Evolutionary conservation across 2,888 invertebrate genomes (phyloP).

Genomic region (Tromatobia lineatoria): DNA sequence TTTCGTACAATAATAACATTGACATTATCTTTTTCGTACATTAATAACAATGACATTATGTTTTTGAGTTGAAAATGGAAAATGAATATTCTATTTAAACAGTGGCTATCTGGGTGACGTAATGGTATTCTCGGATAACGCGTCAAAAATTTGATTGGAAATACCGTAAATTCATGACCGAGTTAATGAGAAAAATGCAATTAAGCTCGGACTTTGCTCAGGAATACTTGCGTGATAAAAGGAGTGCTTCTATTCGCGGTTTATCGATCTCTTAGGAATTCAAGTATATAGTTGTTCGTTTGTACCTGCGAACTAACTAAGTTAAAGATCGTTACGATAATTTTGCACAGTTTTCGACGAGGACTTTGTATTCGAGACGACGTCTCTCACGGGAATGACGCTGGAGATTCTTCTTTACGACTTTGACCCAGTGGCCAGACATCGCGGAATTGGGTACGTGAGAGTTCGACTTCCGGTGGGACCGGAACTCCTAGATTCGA

Average conservation of each 20-base stretch:
- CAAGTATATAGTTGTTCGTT: background rate
- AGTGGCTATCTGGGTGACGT: too few relatives aligned
- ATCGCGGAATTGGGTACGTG: constrained; percentile 89
- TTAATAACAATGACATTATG: too few relatives aligned
- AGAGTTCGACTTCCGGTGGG: constrained; percentile 87
- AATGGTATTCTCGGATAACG: background rate
- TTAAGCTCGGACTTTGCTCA: background rate
- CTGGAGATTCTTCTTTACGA: constrained; percentile 89
- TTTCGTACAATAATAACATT: too few relatives aligned
- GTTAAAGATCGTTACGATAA: background rate
- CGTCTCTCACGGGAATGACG: constrained; percentile 86
- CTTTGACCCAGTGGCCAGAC: constrained; percentile 89
- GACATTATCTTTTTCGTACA: too few relatives aligned
- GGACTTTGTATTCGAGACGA: constrained; percentile 89
- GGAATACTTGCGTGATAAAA: constrained; percentile 4
- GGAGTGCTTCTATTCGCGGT: background rate
- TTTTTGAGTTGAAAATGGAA: too few relatives aligned
- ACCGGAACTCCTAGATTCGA: constrained; percentile 87
- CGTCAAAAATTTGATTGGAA: background rate
- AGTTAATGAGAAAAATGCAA: constrained; percentile 4
- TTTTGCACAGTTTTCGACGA: constrained; percentile 88
- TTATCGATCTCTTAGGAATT: constrained; percentile 1
- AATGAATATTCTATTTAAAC: too few relatives aligned
- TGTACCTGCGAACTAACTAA: background rate
- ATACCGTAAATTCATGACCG: background rate